phyloP scores from a whole-genome alignment of 1,140 invertebrate genomes.

The Drosophila santomea region DNA sequence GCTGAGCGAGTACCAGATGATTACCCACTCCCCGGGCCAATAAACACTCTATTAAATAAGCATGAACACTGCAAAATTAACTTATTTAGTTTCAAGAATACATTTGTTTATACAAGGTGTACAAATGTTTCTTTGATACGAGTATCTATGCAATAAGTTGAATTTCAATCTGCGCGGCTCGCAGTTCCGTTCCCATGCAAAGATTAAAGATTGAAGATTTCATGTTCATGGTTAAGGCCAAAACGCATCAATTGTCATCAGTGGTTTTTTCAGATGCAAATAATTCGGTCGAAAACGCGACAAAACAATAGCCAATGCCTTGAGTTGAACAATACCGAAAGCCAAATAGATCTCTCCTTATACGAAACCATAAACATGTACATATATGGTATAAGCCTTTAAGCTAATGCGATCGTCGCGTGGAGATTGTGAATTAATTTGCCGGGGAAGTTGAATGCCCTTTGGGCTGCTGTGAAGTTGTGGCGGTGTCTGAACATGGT shows the following conservation, averaged over 20 bases:
- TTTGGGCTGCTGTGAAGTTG: slow-evolving; percentile 14
- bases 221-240: slow-evolving; percentile 60
- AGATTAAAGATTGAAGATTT: slow-evolving; percentile 32
- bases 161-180: slow-evolving; percentile 5
- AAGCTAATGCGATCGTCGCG: slow-evolving; percentile 27
- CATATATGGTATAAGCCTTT: slow-evolving; percentile 19
- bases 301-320: slow-evolving; percentile 34
- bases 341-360: slow-evolving; percentile 35
- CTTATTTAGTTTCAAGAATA: too few species aligned
- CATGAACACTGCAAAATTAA: too few species aligned
- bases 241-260: slow-evolving; percentile 27
- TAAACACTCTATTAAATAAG: slow-evolving; percentile 34
- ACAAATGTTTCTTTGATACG: too few species aligned
- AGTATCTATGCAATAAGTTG: not conserved
- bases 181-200: slow-evolving; percentile 25
- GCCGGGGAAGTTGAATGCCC: slow-evolving; percentile 70
- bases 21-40: slow-evolving; percentile 7
- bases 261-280: slow-evolving; percentile 53
- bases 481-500: slow-evolving; percentile 19
- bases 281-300: slow-evolving; percentile 18
- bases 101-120: too few species aligned
- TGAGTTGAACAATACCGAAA: slow-evolving; percentile 24
- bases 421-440: slow-evolving; percentile 28
- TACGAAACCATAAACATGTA: not conserved
- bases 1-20: slow-evolving; percentile 18